Evolutionary conservation across 2,888 invertebrate species (phyloP).

Genomic region (Cephus spinipes): DNA sequence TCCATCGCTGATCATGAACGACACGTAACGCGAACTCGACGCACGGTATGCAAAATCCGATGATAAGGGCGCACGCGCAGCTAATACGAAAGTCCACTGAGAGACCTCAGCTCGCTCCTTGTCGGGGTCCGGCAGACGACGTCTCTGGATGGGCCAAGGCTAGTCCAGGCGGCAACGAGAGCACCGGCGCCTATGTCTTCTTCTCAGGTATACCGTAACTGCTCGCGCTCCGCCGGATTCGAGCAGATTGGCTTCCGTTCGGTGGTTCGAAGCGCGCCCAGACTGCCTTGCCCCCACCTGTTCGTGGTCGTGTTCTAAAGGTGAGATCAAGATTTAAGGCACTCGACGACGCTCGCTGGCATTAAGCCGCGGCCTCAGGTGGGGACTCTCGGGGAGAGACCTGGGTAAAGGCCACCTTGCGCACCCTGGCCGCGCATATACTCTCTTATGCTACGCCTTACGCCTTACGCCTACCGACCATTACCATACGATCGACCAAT

Average conservation of each 20-base stretch:
- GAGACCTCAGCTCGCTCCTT: background rate
- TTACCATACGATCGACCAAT: slow-evolving; percentile 63
- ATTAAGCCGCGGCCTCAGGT: slow-evolving; percentile 27
- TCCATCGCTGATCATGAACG: background rate
- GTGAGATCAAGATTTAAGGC: slow-evolving; percentile 64
- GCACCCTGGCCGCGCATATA: slow-evolving; percentile 58
- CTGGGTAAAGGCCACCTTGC: slow-evolving; percentile 49
- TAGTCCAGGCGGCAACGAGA: slow-evolving; percentile 4
- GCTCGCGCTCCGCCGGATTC: slow-evolving; percentile 65
- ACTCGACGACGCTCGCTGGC: slow-evolving; percentile 42
- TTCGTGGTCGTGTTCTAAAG: slow-evolving; percentile 42
- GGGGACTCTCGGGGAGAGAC: slow-evolving; percentile 32
- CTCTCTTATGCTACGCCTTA: slow-evolving; percentile 38
- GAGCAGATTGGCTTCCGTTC: slow-evolving; percentile 65
- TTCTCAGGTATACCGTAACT: slow-evolving; percentile 34
- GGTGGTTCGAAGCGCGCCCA: slow-evolving; percentile 63
- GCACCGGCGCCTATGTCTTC: slow-evolving; percentile 21
- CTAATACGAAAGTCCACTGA: background rate
- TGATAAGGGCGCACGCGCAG: background rate
- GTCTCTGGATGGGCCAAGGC: background rate
- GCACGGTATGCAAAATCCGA: background rate
- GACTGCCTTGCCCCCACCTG: slow-evolving; percentile 60
- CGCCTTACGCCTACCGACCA: slow-evolving; percentile 63
- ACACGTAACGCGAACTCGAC: background rate
- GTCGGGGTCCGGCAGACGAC: background rate